Evolutionary conservation across 2,113 vertebrate species (phyloP).

Genomic region (Anseranas semipalmata): DNA sequence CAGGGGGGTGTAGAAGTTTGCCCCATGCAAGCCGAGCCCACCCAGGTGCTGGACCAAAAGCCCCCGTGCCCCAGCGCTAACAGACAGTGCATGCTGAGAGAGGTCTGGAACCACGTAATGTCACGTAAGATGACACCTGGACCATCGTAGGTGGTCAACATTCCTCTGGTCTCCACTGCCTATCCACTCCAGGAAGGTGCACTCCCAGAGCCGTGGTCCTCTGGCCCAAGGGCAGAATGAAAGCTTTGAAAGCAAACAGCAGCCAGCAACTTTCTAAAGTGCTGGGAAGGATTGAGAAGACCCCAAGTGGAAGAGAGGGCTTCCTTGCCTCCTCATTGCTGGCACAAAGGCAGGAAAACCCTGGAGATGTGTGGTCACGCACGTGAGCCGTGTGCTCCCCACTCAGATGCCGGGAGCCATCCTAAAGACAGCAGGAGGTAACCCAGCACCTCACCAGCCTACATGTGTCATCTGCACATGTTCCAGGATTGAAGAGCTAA

Average conservation of each 20-base stretch:
- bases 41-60: not conserved
- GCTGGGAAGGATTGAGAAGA: too few species aligned
- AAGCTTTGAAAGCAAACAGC: too few species aligned
- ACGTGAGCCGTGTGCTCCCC: too few species aligned
- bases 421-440: not conserved
- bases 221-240: too few species aligned
- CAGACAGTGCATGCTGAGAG: not conserved
- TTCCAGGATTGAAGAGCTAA: not conserved
- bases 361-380: too few species aligned
- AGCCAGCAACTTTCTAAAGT: too few species aligned
- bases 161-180: not conserved
- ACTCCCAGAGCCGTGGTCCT: not conserved
- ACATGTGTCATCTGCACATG: not conserved
- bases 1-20: not conserved
- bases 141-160: not conserved
- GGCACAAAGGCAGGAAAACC: too few species aligned
- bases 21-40: not conserved
- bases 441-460: not conserved
- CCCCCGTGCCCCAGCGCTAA: not conserved
- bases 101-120: not conserved
- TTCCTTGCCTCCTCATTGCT: too few species aligned
- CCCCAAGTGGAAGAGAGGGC: too few species aligned
- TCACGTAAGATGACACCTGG: not conserved
- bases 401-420: too few species aligned
- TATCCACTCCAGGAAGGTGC: not conserved